Conservation (phyloP, 1,140 invertebrate genomes). For the Asbolus verrucosus region DNA sequence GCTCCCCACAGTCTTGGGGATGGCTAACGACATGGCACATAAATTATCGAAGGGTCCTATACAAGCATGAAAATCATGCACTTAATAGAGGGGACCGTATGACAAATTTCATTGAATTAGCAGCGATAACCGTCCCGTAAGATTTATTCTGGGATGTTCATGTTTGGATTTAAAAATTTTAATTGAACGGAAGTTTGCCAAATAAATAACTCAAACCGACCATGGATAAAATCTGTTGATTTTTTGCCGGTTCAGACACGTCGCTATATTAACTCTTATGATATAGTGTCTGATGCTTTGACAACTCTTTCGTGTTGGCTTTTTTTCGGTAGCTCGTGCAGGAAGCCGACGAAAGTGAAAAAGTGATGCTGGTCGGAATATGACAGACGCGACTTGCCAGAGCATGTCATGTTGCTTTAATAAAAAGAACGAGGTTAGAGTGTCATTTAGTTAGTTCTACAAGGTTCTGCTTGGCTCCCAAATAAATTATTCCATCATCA, state of each 20-base stretch:
- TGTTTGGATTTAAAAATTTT: not conserved
- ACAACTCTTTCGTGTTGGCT: constrained; percentile 4
- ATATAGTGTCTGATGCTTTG: not conserved
- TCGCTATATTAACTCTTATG: not conserved
- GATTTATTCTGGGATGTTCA: not conserved
- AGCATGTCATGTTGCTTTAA: constrained; percentile 7
- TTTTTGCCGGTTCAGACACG: not conserved
- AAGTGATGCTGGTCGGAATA: constrained; percentile 15
- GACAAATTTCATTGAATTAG: constrained; percentile 63
- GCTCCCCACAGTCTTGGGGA: constrained; percentile 47
- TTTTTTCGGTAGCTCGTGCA: constrained; percentile 2
- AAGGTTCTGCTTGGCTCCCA: constrained; percentile 14
- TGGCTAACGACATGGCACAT: constrained; percentile 50
- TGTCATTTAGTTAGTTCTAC: constrained; percentile 21
- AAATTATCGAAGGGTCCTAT: constrained; percentile 55
- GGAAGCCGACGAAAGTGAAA: constrained; percentile 28
- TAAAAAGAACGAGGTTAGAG: constrained; percentile 8
- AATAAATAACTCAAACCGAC: constrained; percentile 24
- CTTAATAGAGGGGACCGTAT: constrained; percentile 58
- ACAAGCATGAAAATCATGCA: constrained; percentile 60
- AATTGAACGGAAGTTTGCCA: constrained; percentile 23
- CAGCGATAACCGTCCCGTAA: constrained; percentile 49
- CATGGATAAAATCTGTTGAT: not conserved
- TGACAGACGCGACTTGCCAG: constrained; percentile 17
- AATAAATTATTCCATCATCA: constrained; percentile 35